Base-by-base conservation (phyloP, 2,888 invertebrate species). In the Punctoribates punctum region DNA sequence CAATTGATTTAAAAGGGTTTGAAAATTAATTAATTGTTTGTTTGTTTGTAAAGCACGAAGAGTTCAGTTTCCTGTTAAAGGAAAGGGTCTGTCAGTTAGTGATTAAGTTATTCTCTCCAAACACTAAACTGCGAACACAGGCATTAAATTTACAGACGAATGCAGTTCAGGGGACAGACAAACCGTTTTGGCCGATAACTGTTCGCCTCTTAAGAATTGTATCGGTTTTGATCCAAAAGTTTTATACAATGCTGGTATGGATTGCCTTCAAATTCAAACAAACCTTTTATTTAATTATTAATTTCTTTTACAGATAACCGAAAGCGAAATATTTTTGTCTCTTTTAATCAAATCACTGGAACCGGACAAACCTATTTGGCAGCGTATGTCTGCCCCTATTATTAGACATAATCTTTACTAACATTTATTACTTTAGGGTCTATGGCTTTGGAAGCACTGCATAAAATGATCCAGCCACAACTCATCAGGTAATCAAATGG, bases 311-410 rank as follows among this genome's bases (percentile, higher is more conserved):
- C 83, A 92, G 93, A 90, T 94, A 42, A 98, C 98, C 0, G 97
- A 99, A 85, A 97, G 97, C 85, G 99, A 99, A 86, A 98, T 99
- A 83, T 98, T 99, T 85, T 87, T 99, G 62, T 96, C 97, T 0
- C 86, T 98, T 73, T 92, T 99, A 74, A 93, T 98, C 51, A 97
- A 98, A 85, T 98, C 99, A 85, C 86, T 98, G 84, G 98, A 98
- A 84, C 92, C 94, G 0, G 98, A 98, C 83, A 96, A 96, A 85
- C 95, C 96, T 1, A 82, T 91, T 79, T 99, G 99, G 98, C 97
- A 98, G 84, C 87, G 97, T 76, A 94, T 96, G 1, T 85, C 97
- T 73, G 96, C 98, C 0, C 27, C 23, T 34, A n/a, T n/a, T n/a
- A n/a, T 34, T 29, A 65, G 25, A 23, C 6, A 3, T 29, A 5